Percentiles rank a stretch among this genome's conserved stretches.
Conservation (phyloP, 2,797 vertebrate genomes). For the Pseudochirops corinnae region DNA sequence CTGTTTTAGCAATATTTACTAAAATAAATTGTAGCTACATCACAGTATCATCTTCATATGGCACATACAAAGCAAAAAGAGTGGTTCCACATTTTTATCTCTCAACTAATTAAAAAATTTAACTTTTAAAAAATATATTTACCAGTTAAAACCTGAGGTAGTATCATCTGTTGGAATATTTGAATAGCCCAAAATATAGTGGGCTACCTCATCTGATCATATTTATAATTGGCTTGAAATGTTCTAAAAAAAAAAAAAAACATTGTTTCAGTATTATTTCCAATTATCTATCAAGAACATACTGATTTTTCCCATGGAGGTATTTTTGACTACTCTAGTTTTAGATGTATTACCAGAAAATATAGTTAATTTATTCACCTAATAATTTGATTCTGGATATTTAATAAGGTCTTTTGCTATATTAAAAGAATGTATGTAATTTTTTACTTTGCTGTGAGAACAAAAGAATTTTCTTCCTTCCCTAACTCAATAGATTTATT, state of each 20-base stretch:
- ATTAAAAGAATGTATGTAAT: neutral
- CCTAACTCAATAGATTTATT: neutral
- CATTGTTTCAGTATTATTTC: neutral
- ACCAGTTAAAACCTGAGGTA: neutral
- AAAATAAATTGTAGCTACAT: neutral
- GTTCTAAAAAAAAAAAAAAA: neutral
- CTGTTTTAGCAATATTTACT: slow-evolving; percentile 4
- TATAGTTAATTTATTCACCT: neutral
- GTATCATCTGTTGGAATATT: slow-evolving; percentile 21
- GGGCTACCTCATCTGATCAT: neutral
- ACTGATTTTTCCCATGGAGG: neutral
- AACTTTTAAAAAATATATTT: neutral
- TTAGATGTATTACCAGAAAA: neutral
- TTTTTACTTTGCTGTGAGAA: neutral
- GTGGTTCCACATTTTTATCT: slow-evolving; percentile 10
- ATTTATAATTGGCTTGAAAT: neutral
- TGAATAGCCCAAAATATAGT: slow-evolving; percentile 7
- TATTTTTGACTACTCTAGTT: neutral
- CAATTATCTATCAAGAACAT: neutral
- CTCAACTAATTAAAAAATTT: neutral
- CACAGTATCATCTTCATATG: neutral
- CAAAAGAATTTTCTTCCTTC: neutral
- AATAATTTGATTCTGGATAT: neutral
- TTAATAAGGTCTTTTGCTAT: neutral
- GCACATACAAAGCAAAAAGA: slow-evolving; percentile 32